Evolutionary conservation across 1,140 invertebrate species (phyloP).

Genomic region (Vanessa atalanta): DNA sequence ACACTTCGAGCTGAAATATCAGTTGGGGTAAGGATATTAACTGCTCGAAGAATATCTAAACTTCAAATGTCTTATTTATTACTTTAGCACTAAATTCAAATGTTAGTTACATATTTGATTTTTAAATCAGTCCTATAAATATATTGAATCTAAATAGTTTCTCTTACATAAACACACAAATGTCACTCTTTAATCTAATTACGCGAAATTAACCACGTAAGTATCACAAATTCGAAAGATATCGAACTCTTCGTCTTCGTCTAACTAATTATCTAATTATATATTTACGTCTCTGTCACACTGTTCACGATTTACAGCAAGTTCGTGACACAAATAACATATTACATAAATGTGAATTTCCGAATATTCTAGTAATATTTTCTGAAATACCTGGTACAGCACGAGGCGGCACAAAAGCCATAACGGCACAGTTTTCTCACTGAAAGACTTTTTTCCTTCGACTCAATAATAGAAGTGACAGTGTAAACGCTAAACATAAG

Average conservation of each 20-base stretch:
- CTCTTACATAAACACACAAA: not conserved
- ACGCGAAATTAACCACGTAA: not conserved
- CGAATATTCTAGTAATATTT: not conserved
- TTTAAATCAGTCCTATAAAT: no score
- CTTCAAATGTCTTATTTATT: no score
- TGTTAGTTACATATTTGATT: no score
- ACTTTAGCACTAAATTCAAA: no score
- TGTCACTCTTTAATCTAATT: not conserved
- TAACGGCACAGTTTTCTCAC: not conserved
- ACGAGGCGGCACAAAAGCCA: constrained; percentile 30
- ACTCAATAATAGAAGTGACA: constrained; percentile 40
- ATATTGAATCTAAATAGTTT: not conserved
- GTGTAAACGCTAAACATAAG: constrained; percentile 59
- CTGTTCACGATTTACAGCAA: not conserved
- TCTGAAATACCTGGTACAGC: constrained; percentile 21
- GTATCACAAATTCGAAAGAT: not conserved
- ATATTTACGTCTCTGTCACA: not conserved
- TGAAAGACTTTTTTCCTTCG: not conserved
- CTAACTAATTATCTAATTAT: not conserved
- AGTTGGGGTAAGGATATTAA: no score
- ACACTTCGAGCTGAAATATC: constrained; percentile 62
- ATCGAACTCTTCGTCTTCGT: not conserved
- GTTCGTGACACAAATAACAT: not conserved
- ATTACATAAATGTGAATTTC: not conserved
- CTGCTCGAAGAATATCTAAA: no score